Evolutionary conservation across 2,797 vertebrate genomes (phyloP), one percentile per base, ranked within the genome.

Genomic region (Falco novaeseelandiae): DNA sequence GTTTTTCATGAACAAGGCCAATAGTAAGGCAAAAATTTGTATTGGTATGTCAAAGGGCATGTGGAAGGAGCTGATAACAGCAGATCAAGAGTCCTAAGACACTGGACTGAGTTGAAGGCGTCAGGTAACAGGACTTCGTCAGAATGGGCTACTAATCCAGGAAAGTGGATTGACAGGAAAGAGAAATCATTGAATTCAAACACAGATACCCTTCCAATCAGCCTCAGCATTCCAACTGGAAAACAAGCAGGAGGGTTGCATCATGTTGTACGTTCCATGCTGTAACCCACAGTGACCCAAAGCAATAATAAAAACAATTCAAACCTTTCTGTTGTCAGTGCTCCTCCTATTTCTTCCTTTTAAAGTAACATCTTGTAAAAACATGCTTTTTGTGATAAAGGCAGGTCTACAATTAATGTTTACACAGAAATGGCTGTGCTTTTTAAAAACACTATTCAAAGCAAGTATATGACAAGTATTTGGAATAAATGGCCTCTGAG

Each of bases 41-140:
- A 54, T 67, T 96, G 38, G 57, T 17, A 1, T 91, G 19, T 48
- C 93, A 96, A 98, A 97, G 78, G 59, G 65, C 93, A 83, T 27
- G 40, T 87, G 29, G 54, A 92, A 94, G 89, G 26, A 89, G 83
- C 84, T 95, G 91, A 94, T 70, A 54, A 54, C 71, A 91, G 88
- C 71, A 94, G 19, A 6, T 59, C 23, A 27, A 48, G 62, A 59
- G 46, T 63, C 69, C 92, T 83, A 79, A 82, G 76, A 54, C 57
- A 61, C 22, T 49, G 65, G 86, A 65, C 77, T 36, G n/a, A 81
- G 62, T 5, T 73, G 52, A 95, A 95, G 54, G 52, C 42, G 77
- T 14, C 26, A 70, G 44, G 13, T 32, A 89, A 65, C 36, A 84
- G 40, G 36, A 57, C 20, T 84, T 72, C 73, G 69, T 46, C 52